phyloP scores from a whole-genome alignment of 2,888 invertebrate genomes.

The Ceraclea dissimilis region DNA sequence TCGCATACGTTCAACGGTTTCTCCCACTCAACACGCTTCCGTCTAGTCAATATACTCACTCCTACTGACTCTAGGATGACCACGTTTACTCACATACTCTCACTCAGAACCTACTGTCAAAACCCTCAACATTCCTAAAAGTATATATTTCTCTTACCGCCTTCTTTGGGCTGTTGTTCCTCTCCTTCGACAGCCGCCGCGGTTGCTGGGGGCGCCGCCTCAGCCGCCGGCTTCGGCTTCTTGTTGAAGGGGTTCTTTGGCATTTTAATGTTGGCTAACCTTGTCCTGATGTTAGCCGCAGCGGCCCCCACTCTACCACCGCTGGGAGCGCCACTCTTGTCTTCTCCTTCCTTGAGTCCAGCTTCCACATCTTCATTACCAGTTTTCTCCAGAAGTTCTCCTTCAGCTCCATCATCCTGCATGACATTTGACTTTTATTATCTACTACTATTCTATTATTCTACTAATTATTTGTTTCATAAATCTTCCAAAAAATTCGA shows the following conservation, averaged over 20 bases:
- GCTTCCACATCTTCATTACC: constrained; percentile 29
- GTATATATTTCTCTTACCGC: too few species aligned
- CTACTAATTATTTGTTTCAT: too few species aligned
- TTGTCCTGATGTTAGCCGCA: neutral
- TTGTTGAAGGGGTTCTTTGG: neutral
- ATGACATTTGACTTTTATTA: too few species aligned
- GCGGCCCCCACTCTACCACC: neutral
- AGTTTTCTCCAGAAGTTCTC: constrained; percentile 40
- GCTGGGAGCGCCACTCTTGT: neutral
- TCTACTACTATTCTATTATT: neutral
- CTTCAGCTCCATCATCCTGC: constrained; percentile 38
- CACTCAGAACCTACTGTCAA: too few species aligned
- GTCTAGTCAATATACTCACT: too few species aligned
- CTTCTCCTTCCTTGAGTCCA: constrained; percentile 29
- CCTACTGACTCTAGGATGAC: too few species aligned
- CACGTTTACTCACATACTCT: too few species aligned
- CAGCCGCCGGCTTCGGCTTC: neutral
- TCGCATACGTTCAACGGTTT: too few species aligned
- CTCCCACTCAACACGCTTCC: too few species aligned
- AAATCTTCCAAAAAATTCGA: too few species aligned
- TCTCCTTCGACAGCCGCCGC: constrained; percentile 32
- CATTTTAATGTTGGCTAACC: neutral
- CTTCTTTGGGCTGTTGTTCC: neutral
- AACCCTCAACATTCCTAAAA: too few species aligned
- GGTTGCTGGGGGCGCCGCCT: neutral